Evolutionary conservation across 2,113 vertebrate species (phyloP).

Genomic region (Rhizomys pruinosus): DNA sequence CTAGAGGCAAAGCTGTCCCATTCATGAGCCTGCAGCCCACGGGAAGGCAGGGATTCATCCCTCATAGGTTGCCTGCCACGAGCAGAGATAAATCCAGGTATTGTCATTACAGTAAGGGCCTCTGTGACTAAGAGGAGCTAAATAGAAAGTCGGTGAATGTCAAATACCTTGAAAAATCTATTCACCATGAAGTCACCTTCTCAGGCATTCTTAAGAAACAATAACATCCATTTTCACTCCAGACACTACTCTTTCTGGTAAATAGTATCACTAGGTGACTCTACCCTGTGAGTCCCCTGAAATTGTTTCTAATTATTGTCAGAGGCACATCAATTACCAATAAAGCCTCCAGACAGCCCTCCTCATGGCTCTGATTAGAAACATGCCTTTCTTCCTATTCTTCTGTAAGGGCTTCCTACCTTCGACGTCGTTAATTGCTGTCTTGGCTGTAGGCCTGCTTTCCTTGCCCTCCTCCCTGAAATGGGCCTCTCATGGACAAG

Average conservation of each 20-base stretch:
- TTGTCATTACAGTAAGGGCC: constrained; percentile 39
- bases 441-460: constrained; percentile 17
- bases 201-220: constrained; percentile 58
- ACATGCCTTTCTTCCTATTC: constrained; percentile 44
- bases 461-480: not conserved
- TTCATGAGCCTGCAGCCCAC: not conserved
- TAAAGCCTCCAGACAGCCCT: constrained; percentile 55
- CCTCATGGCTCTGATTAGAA: constrained; percentile 66
- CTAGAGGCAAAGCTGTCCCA: not conserved
- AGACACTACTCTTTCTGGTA: constrained; percentile 58
- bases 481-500: rapidly evolving
- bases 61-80: constrained; percentile 33
- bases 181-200: constrained; percentile 69
- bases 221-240: constrained; percentile 62
- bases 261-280: constrained; percentile 69
- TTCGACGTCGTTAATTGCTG: constrained; percentile 41
- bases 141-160: constrained; percentile 58
- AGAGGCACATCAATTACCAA: constrained; percentile 61
- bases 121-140: constrained; percentile 66
- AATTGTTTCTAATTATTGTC: constrained; percentile 77
- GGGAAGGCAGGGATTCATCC: not conserved
- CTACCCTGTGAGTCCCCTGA: constrained; percentile 53
- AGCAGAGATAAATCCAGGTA: constrained; percentile 62
- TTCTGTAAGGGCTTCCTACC: constrained; percentile 40
- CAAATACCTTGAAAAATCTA: constrained; percentile 64